Evolutionary conservation across 2,113 vertebrate species (phyloP).

Genomic region (Rhinichthys klamathensis): DNA sequence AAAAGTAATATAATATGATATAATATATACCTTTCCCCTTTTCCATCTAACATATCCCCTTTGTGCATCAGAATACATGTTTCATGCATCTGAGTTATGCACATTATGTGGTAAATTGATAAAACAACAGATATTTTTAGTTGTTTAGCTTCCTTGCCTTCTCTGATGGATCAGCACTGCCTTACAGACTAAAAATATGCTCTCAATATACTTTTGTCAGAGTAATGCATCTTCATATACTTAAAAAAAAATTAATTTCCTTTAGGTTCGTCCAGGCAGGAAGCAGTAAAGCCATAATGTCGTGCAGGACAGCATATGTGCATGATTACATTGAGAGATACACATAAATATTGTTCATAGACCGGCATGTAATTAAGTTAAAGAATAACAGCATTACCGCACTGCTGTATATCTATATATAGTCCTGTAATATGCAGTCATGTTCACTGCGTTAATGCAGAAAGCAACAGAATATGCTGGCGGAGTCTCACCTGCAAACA

Average conservation of each 20-base stretch:
- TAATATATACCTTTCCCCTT: not conserved
- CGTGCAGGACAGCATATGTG: conserved; percentile 27
- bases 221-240: conserved; percentile 40
- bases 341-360: conserved; percentile 39
- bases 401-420: conserved; percentile 5
- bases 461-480: not conserved
- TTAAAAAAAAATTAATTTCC: conserved; percentile 30
- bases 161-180: not conserved
- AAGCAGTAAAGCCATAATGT: conserved; percentile 29
- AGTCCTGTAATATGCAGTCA: not conserved
- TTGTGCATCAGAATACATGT: not conserved
- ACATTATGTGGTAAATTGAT: not conserved
- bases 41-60: not conserved
- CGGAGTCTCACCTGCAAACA: conserved; percentile 85
- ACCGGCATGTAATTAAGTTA: conserved; percentile 51
- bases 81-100: not conserved
- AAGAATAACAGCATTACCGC: conserved; percentile 45
- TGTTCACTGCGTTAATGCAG: not conserved
- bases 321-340: conserved; percentile 34
- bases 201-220: conserved; percentile 30
- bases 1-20: not conserved
- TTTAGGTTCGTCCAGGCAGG: conserved; percentile 1
- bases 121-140: conserved; percentile 6
- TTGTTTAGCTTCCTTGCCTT: not conserved
- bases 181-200: conserved; percentile 29